Conservation (phyloP, 2,888 invertebrate species). For the Seira ritae region DNA sequence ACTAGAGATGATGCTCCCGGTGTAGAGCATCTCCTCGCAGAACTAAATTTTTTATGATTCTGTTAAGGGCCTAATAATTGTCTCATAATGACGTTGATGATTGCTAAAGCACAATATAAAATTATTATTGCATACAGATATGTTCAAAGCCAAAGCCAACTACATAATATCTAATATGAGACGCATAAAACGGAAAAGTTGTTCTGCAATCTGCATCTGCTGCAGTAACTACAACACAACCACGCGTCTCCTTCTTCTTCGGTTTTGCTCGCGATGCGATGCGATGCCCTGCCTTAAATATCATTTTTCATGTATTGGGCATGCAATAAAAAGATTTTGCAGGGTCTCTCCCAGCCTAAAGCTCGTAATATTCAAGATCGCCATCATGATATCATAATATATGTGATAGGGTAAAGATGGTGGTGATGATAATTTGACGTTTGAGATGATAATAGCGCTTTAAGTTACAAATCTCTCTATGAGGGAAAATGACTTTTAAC, state of each 20-base stretch:
- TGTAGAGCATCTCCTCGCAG: too few species aligned
- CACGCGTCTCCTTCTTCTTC: too few species aligned
- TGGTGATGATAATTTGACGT: conserved; percentile 14
- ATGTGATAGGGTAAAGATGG: not conserved
- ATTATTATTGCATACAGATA: not conserved
- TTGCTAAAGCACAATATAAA: conserved; percentile 1
- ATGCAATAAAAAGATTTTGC: not conserved
- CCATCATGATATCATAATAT: not conserved
- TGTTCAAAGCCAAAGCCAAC: not conserved
- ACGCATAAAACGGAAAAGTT: too few species aligned
- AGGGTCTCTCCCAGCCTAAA: not conserved
- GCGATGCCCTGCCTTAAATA: not conserved
- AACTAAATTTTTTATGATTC: conserved; percentile 16
- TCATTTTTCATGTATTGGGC: not conserved
- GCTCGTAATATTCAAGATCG: not conserved
- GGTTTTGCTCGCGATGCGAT: too few species aligned
- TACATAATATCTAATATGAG: too few species aligned
- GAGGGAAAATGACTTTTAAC: conserved; percentile 14
- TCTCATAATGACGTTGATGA: conserved; percentile 8
- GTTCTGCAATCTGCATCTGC: too few species aligned
- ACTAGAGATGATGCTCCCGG: not conserved
- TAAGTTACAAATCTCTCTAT: conserved; percentile 8
- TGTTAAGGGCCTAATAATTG: conserved; percentile 11
- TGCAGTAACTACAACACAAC: too few species aligned
- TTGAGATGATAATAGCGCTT: conserved; percentile 9